These are phyloP conservation scores for Scaptomyza graminum DNA, from an alignment of 1,140 invertebrate species.

Conservation along the genomic window DNA sequence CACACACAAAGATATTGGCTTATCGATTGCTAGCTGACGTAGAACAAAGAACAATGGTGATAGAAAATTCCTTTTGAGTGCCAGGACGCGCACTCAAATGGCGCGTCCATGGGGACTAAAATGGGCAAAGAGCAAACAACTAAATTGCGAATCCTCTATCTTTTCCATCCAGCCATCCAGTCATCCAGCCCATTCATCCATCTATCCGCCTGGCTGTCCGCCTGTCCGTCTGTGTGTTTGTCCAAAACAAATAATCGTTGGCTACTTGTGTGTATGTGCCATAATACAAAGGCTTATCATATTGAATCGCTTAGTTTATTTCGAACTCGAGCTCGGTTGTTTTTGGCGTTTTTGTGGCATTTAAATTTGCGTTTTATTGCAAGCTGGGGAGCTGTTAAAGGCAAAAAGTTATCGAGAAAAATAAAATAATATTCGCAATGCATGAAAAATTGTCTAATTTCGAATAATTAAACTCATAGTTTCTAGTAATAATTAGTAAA, in stretches of 20 bases:
- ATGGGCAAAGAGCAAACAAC: slow-evolving; percentile 32
- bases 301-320: slow-evolving; percentile 47
- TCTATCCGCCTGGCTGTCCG: background rate
- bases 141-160: slow-evolving; percentile 7
- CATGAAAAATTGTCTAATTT: background rate
- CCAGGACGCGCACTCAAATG: slow-evolving; percentile 27
- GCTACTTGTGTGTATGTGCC: background rate
- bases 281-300: slow-evolving; percentile 48
- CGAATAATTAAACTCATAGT: no score
- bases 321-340: slow-evolving; percentile 20
- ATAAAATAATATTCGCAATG: background rate
- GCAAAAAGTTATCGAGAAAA: slow-evolving; percentile 9
- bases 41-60: slow-evolving; percentile 36
- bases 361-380: slow-evolving; percentile 50
- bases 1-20: background rate
- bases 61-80: slow-evolving; percentile 53
- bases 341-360: slow-evolving; percentile 28
- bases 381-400: slow-evolving; percentile 46
- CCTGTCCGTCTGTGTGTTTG: background rate
- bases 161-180: background rate
- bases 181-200: background rate
- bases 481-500: no score
- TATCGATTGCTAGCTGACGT: slow-evolving; percentile 34
- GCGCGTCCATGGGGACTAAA: slow-evolving; percentile 26
- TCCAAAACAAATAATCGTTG: slow-evolving; percentile 36